Percentiles rank a stretch among this genome's conserved stretches.
These are phyloP conservation scores for Drosophila silvestris DNA, from an alignment of 2,888 invertebrate species.

Conservation along the genomic window DNA sequence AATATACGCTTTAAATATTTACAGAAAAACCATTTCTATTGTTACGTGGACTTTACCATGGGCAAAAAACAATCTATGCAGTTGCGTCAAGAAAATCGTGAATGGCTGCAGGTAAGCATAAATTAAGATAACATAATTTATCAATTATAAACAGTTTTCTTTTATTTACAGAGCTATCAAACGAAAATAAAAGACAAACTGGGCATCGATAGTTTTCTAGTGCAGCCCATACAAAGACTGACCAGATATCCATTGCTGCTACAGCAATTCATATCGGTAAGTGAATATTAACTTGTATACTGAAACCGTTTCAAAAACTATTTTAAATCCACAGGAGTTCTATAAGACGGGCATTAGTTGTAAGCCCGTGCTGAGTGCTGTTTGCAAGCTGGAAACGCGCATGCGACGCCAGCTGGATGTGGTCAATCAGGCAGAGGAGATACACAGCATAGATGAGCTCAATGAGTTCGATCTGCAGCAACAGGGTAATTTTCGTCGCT, in stretches of 20 bases:
- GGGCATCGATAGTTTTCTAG: constrained; percentile 85
- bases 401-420: constrained; percentile 83
- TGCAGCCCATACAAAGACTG: constrained; percentile 85
- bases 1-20: constrained; percentile 34
- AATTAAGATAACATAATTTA: not conserved
- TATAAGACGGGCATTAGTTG: constrained; percentile 84
- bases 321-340: constrained; percentile 73
- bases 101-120: constrained; percentile 80
- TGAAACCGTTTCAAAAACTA: not conserved
- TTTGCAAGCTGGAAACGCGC: constrained; percentile 84
- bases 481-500: constrained; percentile 83
- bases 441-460: constrained; percentile 83
- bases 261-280: constrained; percentile 84
- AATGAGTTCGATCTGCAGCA: constrained; percentile 82
- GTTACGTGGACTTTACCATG: constrained; percentile 85
- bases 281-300: not conserved
- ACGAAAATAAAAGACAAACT: constrained; percentile 84
- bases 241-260: constrained; percentile 84
- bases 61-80: constrained; percentile 84
- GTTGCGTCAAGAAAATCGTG: constrained; percentile 82
- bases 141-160: not conserved
- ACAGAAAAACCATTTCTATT: constrained; percentile 84
- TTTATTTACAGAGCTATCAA: constrained; percentile 72
- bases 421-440: constrained; percentile 84
- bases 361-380: constrained; percentile 83